Evolutionary conservation across 2,797 vertebrate species (phyloP), one percentile per base, ranked within the genome.

Genomic region (Gymnoscopelus microlampas): DNA sequence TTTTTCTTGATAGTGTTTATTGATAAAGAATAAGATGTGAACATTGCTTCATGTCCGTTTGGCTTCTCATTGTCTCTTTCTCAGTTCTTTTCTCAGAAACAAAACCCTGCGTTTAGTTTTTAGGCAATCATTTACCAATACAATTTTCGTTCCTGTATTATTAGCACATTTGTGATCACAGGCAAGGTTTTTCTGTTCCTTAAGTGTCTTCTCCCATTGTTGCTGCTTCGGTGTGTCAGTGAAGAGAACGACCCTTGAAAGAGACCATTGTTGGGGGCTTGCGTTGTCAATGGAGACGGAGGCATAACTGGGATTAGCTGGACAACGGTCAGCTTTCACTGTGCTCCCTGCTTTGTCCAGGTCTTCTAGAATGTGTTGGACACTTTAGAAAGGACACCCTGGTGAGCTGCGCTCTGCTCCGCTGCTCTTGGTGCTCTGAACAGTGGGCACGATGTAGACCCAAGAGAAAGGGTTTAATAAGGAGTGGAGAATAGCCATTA

Each of bases 281-380:
- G 66, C 67, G 84, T 91, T 88, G 90, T 89, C 91, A 87, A 77
- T 84, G 90, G 88, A 90, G 83, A 90, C 75, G 58, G 75, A 78
- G 80, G 83, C 81, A 77, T 74, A 71, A 87, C 67, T 70, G 53
- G 89, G 89, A 91, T 89, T 91, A 91, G 86, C 66, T 85, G 83
- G 89, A 91, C 88, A 89, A 91, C 85, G 91, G 87, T 70, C 78
- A 87, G 89, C 87, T 92, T 92, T 92, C 87, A 87, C 76, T 79
- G 64, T 68, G 65, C 73, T 82, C 78, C 35, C 74, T 79, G 78
- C 87, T 90, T 91, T 91, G 85, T 92, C 84, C 87, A 85, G 84
- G 73, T 92, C 85, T 86, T 84, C 87, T 81, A 76, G 79, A 83
- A 64, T 74, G 70, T 80, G 48, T 76, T 83, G 86, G 88, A 87